Evolutionary conservation across 2,797 vertebrate genomes (phyloP), one percentile per base, ranked within the genome.

Genomic region (Leptoclinus maculatus): DNA sequence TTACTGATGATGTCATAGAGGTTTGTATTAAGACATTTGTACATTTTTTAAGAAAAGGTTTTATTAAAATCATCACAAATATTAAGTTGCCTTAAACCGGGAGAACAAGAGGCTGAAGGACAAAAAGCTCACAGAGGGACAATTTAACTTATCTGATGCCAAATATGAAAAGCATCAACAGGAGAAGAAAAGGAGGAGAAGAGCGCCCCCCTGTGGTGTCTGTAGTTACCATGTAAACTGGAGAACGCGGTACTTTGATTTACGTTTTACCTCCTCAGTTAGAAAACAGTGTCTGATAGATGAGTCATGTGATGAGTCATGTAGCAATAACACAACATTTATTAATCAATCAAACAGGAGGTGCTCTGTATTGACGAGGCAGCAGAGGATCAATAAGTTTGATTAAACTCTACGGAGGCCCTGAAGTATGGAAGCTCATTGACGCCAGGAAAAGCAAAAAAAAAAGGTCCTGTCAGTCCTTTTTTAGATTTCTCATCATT

Each of bases 1-100:
- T 95, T 97, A 96, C 96, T 96, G 96, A 96, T 94, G 95, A 96
- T 95, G 95, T 95, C 96, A 97, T 96, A 96, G 96, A 95, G 93
- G 94, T 97, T 98, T 98, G 96, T 98, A 97, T 94, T 95, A 94
- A 94, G 86, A 95, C 94, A 92, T 97, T 98, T 99, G 97, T 99
- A 98, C 86, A 96, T 91, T 92, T 93, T 96, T 89, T 95, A 96
- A 96, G 94, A 95, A 93, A 95, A 94, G 91, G 92, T 93, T 92
- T 98, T 97, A 98, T 97, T 97, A 95, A 96, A 97, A 97, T 97
- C 96, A 96, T 96, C 96, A 94, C 96, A 97, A 94, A 93, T 94
- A 97, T 34, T 94, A 94, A 94, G 95, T 96, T 98, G 98, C 98
- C 97, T 99, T 99, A 99, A 96, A 95, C 90, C 94, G 89, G 94